Evolutionary conservation across 2,113 vertebrate species (phyloP), one percentile per base, ranked within the genome.

Genomic region (Dasyurus viverrinus): DNA sequence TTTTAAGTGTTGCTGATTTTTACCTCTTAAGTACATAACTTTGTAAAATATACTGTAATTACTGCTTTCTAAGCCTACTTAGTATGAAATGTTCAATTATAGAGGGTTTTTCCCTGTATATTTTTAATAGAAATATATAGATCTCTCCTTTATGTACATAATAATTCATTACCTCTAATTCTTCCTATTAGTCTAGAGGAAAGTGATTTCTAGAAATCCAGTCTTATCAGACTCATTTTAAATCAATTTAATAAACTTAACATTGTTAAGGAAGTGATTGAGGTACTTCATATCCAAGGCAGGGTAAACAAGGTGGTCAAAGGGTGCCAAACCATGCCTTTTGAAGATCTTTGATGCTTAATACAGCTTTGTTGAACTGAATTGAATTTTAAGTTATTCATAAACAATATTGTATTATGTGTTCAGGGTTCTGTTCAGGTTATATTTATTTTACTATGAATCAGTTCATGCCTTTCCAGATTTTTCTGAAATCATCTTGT

Each of bases 171-270:
- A 47, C 42, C 27, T 94, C 89, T 84, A 1, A 76, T 94, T 52
- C 27, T 92, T 93, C 91, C 3, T 92, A 23, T 24, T 76, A 89
- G 27, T 24, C 22, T n/a, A 14, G 27, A 90, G 47, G 30, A 12
- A 14, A 36, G 9, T 52, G 48, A 90, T 95, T 48, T 93, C 89
- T 19, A 96, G 90, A 91, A 53, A 12, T 24, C 23, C 91, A 91
- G 30, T 92, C 90, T 89, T 94, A 93, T 93, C 36, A 57, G 55
- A 1, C 48, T 92, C 2, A 92, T 89, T 93, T 96, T 89, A 93
- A 90, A 16, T 94, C n/a, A 23, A 22, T 42, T 84, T 92, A 93
- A 92, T 92, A 92, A 93, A 93, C 57, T 90, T 48, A 91, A 25
- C 36, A 57, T 4, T 76, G 19, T 84, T 84, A 42, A 19, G 19